These are phyloP conservation scores for Xestoiulus laeticollis DNA, from an alignment of 2,888 invertebrate species.

Conservation along the genomic window DNA sequence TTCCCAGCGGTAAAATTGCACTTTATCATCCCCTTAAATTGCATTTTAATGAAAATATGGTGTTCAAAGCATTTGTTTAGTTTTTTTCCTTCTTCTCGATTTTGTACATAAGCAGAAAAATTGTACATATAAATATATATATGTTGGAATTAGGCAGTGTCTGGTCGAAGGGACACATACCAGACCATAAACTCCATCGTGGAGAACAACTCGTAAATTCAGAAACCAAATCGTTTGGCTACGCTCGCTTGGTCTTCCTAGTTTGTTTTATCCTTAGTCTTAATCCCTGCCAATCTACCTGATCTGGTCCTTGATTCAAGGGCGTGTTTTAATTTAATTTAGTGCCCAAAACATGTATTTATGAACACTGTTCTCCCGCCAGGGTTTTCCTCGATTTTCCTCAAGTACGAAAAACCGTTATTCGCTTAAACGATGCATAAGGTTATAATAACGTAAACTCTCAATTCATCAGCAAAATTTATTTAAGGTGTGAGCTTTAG, in stretches of 20 bases:
- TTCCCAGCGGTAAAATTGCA: neutral
- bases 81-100: neutral
- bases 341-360: neutral
- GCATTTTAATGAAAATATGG: neutral
- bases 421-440: too few relatives aligned
- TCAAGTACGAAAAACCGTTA: neutral
- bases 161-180: neutral
- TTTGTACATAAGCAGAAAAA: neutral
- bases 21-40: neutral
- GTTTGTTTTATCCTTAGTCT: neutral
- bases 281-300: neutral
- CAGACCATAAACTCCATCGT: neutral
- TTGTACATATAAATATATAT: slow-evolving; percentile 11
- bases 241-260: neutral
- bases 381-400: neutral
- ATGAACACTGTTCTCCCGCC: neutral
- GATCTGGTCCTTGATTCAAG: neutral
- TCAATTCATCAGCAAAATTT: too few relatives aligned
- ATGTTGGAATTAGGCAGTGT: neutral
- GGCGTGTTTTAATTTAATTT: neutral
- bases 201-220: neutral
- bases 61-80: neutral
- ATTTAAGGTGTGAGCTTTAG: too few relatives aligned
- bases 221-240: neutral
- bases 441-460: too few relatives aligned